Evolutionary conservation across 2,797 vertebrate genomes (phyloP).

Genomic region (Gouania willdenowi): DNA sequence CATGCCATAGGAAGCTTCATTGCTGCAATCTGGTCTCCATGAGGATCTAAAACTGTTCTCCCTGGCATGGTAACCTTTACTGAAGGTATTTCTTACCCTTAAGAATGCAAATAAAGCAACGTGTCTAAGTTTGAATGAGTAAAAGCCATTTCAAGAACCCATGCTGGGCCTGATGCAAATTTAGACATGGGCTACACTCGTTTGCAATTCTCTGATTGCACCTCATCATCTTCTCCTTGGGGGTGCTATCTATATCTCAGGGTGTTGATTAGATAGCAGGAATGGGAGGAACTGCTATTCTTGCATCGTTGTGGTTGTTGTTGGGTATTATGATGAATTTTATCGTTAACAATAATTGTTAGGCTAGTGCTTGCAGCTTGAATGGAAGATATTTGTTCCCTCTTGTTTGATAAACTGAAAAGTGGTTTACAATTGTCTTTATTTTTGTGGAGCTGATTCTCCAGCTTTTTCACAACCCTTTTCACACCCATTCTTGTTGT

Average conservation of each 20-base stretch:
- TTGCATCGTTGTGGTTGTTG: conserved; percentile 12
- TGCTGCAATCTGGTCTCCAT: too few relatives aligned
- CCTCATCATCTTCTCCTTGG: conserved; percentile 18
- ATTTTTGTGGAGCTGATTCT: too few relatives aligned
- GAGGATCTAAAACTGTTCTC: background rate
- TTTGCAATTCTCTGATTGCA: conserved; percentile 36
- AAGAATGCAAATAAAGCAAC: conserved; percentile 3
- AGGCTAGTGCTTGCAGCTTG: too few relatives aligned
- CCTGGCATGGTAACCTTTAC: conserved; percentile 4
- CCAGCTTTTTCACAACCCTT: too few relatives aligned
- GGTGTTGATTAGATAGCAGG: conserved; percentile 55
- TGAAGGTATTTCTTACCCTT: background rate
- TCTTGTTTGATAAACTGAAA: too few relatives aligned
- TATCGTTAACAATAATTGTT: too few relatives aligned
- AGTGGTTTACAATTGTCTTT: too few relatives aligned
- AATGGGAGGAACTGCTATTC: conserved; percentile 18
- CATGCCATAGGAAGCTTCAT: too few relatives aligned
- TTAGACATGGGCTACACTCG: conserved; percentile 3
- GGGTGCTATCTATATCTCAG: conserved; percentile 36
- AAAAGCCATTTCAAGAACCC: background rate
- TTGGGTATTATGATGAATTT: conserved; percentile 1
- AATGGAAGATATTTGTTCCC: background rate
- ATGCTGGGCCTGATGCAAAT: conserved; percentile 8
- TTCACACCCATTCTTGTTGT: too few relatives aligned
- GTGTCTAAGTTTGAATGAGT: conserved; percentile 8